Evolutionary conservation across 2,113 vertebrate genomes (phyloP), one percentile per base, ranked within the genome.

Genomic region (Hippocampus abdominalis): DNA sequence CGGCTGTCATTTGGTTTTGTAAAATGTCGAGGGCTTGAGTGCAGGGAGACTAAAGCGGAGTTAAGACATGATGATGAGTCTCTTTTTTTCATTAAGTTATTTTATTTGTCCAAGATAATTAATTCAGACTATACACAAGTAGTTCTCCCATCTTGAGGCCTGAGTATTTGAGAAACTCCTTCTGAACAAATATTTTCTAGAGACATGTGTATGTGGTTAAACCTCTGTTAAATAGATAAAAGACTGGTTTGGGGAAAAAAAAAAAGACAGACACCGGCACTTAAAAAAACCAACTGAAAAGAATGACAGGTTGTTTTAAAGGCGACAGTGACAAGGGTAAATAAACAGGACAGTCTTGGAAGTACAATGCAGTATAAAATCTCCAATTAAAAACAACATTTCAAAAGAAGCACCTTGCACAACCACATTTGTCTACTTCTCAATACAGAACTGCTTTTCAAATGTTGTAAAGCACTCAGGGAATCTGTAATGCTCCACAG

Each of bases 41-140:
- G 9, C 0, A 23, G n/a, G 23, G 51, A 16, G 27, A 68, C 10
- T 32, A 8, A 7, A 3, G 16, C 3, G 10, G 25, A 25, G 27
- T 56, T 20, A n/a, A 51, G 62, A 62, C 29, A 44, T 36, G 25
- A 8, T 11, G n/a, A 48, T 21, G 6, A 61, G 3, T 10, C 8
- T n/a, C 48, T 74, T 32, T 64, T 78, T 75, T 59, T 72, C 64
- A 78, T 87, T 84, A 75, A 83, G 75, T 86, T 87, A 84, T 85
- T 90, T 84, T 76, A 73, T 90, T 88, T 87, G 76, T 75, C 80
- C 62, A 67, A 86, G 82, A 86, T 76, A 83, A 78, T 63, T 70
- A 81, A 78, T 74, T 77, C 46, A 87, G 81, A 87, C 80, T 84
- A 82, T 86, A 89, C 85, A 90, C 84, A 85, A 73, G 81, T 81